These are phyloP conservation scores for Lagorchestes hirsutus DNA, from an alignment of 2,797 vertebrate genomes.

Conservation along the genomic window DNA sequence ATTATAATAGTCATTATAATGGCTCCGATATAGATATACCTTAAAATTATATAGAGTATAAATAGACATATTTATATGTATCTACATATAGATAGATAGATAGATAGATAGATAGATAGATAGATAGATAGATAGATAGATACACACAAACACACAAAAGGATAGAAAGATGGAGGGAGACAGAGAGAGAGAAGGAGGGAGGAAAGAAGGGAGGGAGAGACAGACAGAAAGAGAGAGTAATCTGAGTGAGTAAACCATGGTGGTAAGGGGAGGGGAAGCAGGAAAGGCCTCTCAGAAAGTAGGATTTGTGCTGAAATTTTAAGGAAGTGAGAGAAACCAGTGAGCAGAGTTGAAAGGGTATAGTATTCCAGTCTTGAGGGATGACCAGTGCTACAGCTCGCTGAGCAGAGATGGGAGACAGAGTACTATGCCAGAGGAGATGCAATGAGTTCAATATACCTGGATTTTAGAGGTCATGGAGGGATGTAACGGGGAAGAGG, in stretches of 20 bases:
- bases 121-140: too few relatives aligned
- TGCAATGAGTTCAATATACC: not conserved
- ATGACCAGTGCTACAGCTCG: not conserved
- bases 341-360: not conserved
- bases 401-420: not conserved
- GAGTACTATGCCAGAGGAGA: not conserved
- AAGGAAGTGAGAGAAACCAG: not conserved
- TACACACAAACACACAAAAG: too few relatives aligned
- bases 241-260: not conserved
- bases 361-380: not conserved
- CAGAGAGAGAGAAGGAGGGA: not conserved
- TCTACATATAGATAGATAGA: too few relatives aligned
- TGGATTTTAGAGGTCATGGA: not conserved
- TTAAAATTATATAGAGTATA: not conserved
- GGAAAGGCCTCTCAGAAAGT: too few relatives aligned
- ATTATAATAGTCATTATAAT: not conserved
- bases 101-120: too few relatives aligned
- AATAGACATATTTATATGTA: too few relatives aligned
- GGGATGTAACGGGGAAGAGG: not conserved
- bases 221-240: too few relatives aligned
- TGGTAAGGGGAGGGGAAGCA: not conserved
- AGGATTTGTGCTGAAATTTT: not conserved
- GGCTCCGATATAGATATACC: not conserved
- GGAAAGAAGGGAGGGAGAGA: rapidly evolving
- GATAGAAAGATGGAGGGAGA: not conserved